A percentile compares a stretch with the other conserved stretches of the same genome.
Evolutionary conservation across 2,797 vertebrate genomes (phyloP).

Genomic region (Helicolenus hilgendorfi): DNA sequence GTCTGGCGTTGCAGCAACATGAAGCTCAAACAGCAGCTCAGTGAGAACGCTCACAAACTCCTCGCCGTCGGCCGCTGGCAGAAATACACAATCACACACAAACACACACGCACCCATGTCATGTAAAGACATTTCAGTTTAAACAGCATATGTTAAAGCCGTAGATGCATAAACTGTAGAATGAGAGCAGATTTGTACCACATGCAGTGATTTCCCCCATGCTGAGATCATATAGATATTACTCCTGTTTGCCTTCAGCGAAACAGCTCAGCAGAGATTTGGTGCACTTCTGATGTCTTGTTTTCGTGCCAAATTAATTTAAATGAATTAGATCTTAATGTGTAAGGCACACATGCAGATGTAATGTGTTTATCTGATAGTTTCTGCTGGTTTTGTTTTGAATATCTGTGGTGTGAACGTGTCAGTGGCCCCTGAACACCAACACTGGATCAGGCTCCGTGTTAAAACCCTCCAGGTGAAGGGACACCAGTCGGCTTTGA

Average conservation of each 20-base stretch:
- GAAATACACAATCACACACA: conserved; percentile 3
- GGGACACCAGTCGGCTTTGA: conserved; percentile 18
- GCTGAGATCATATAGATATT: conserved; percentile 27
- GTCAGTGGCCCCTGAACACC: conserved; percentile 65
- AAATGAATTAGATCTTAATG: not conserved
- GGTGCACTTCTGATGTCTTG: not conserved
- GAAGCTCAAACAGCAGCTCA: conserved; percentile 97
- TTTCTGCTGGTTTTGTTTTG: conserved; percentile 8
- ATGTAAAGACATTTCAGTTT: not conserved
- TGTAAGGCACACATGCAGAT: conserved; percentile 56
- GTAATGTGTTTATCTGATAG: conserved; percentile 5
- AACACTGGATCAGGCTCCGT: conserved; percentile 57
- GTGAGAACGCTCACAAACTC: conserved; percentile 96
- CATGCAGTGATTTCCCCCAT: conserved; percentile 52
- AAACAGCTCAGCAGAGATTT: conserved; percentile 12
- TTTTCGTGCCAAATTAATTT: conserved; percentile 32
- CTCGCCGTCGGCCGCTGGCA: conserved; percentile 87
- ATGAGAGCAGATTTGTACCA: conserved; percentile 8
- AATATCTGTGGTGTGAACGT: conserved; percentile 21
- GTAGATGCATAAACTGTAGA: not conserved
- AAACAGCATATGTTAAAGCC: not conserved
- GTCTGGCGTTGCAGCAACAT: conserved; percentile 97
- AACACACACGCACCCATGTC: not conserved
- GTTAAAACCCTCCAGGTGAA: not conserved
- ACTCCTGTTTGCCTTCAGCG: conserved; percentile 7